A percentile compares a stretch with the other conserved stretches of the same genome.
Conservation (phyloP, 2,888 invertebrate genomes). For the Erebia aethiops region DNA sequence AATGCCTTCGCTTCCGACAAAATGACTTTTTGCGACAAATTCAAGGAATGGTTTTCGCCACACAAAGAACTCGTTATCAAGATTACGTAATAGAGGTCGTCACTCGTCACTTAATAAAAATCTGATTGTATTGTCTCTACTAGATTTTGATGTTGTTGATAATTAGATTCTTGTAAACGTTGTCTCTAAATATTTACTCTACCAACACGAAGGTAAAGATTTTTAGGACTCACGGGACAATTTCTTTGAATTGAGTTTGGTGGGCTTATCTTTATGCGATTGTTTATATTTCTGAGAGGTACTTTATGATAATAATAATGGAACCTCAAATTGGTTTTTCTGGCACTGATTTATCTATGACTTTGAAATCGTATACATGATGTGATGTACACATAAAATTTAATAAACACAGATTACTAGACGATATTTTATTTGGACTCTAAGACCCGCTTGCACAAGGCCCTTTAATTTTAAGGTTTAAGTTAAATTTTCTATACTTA, state of each 20-base stretch:
- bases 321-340: neutral
- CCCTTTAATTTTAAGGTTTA: no score
- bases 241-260: constrained; percentile 22
- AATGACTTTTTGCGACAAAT: constrained; percentile 27
- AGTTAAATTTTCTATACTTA: no score
- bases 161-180: constrained; percentile 6
- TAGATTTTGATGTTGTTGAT: constrained; percentile 8
- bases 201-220: neutral
- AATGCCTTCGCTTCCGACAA: constrained; percentile 19
- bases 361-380: no score
- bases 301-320: neutral
- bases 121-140: neutral
- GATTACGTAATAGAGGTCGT: constrained; percentile 40
- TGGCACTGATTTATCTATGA: no score
- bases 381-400: no score
- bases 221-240: neutral
- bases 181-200: constrained; percentile 3
- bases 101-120: constrained; percentile 16
- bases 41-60: constrained; percentile 39
- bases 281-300: constrained; percentile 23
- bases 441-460: no score
- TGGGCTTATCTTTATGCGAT: constrained; percentile 9
- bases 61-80: constrained; percentile 37
- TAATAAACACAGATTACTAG: no score
- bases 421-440: no score